phyloP scores from a whole-genome alignment of 2,797 vertebrate species.

The Myiotriccus ornatus region DNA sequence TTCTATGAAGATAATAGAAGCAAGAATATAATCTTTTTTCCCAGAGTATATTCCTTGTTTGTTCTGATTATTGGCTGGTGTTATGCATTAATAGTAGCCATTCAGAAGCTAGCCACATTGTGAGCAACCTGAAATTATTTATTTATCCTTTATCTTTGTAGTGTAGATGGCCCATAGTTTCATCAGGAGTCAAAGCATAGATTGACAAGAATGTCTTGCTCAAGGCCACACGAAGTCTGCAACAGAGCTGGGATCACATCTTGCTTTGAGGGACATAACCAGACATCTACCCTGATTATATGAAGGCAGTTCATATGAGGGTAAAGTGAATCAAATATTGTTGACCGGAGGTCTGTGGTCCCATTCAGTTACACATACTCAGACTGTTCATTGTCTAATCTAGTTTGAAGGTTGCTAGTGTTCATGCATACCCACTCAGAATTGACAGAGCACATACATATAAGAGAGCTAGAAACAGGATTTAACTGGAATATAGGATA shows the following conservation, averaged over 20 bases:
- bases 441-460: rapidly evolving
- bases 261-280: neutral
- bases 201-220: neutral
- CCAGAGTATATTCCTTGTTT: neutral
- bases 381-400: neutral
- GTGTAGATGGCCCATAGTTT: neutral
- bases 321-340: neutral
- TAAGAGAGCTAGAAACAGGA: neutral
- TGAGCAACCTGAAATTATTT: neutral
- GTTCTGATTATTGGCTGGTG: neutral
- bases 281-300: neutral
- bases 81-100: neutral
- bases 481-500: neutral
- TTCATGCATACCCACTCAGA: neutral
- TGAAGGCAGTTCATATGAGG: rapidly evolving
- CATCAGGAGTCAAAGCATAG: neutral
- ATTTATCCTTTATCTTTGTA: neutral
- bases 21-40: neutral
- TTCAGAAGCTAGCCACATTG: neutral
- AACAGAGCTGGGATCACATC: neutral
- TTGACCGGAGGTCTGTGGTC: neutral
- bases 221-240: neutral
- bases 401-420: neutral
- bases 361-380: neutral
- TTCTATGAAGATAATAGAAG: neutral